Base-by-base conservation (phyloP, 2,888 invertebrate genomes). In the Nomada ferruginata region DNA sequence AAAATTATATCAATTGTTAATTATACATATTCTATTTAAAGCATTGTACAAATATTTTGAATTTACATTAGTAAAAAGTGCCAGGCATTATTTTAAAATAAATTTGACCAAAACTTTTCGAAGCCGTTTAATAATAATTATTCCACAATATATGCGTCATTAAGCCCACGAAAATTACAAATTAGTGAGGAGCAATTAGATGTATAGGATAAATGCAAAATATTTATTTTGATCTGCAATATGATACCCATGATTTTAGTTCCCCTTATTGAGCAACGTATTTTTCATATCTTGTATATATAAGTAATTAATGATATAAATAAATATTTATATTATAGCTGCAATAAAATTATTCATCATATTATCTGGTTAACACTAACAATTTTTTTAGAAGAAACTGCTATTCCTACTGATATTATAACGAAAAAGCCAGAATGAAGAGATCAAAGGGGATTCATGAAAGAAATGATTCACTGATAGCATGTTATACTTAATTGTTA, bases 91-190 rank as follows among this genome's bases (percentile, higher is more conserved):
- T 20, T 36, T 68, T 73, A 23, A 50, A 79, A 82, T 79, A 83
- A 79, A 82, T 72, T 80, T 76, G 68, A 86, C 73, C 66, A 86
- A 83, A 79, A 66, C 70, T 77, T 77, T 77, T 72, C 36, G 63
- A 61, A 70, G 36, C 66, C 26, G 18, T 52, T 77, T 79, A 42
- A 72, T 69, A 59, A 13, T 59, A 57, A 23, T 71, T n/a, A 23
- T 79, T 63, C 53, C 64, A 71, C 55, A 57, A 63, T 13, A 47
- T 47, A 42, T 18, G 9, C 63, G 15, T 68, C n/a, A 50, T 68
- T 20, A 64, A 47, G 23, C 64, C 23, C 53, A 60, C 57, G 50
- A 70, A 53, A 52, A n/a, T 10, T 63, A 4, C 3, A 72, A 63
- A 23, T 60, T 11, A 52, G n/a, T 59, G 9, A 53, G 5, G 36